Evolutionary conservation across 2,797 vertebrate genomes (phyloP), one percentile per base, ranked within the genome.

Genomic region (Carduelis carduelis): DNA sequence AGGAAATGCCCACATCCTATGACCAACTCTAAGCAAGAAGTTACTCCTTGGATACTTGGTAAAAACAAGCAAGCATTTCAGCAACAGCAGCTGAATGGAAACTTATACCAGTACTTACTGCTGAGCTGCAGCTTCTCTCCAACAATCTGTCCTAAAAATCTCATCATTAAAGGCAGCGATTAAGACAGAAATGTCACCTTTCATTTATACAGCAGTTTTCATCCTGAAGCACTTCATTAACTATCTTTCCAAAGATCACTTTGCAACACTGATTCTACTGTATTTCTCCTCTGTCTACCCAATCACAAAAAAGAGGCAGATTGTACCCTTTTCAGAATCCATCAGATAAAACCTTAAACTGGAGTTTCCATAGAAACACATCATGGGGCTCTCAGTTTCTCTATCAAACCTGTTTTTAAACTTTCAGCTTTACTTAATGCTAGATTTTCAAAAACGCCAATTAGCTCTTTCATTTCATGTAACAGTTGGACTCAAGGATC

Each of bases 201-300:
- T 55, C 63, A 60, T 88, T 92, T 79, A 78, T 13, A 52, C 49
- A 69, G 57, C 84, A 43, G 32, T 80, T 94, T 91, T 97, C 84
- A 86, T 93, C 76, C 79, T 92, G 82, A 91, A 94, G 92, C 84
- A 83, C 82, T 92, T 94, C 90, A 90, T 95, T 93, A 96, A 71
- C 84, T 88, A 46, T 82, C 92, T 72, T 87, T 49, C 80, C 89
- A 91, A 91, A 91, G 93, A 93, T 78, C 96, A 90, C 69, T 93
- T 59, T 53, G 75, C 72, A 49, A 66, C 43, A 85, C 69, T 81
- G 87, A 83, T 87, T 91, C 70, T 83, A 59, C 91, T 91, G 72
- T 86, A 90, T 94, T 96, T 94, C 93, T 55, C 53, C 53, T 55
- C 53, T 55, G 32, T 55, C 53, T 95, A 72, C 46, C 63, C 83